Evolutionary conservation across 2,888 invertebrate species (phyloP), one percentile per base, ranked within the genome.

Genomic region (Aradus depressus): DNA sequence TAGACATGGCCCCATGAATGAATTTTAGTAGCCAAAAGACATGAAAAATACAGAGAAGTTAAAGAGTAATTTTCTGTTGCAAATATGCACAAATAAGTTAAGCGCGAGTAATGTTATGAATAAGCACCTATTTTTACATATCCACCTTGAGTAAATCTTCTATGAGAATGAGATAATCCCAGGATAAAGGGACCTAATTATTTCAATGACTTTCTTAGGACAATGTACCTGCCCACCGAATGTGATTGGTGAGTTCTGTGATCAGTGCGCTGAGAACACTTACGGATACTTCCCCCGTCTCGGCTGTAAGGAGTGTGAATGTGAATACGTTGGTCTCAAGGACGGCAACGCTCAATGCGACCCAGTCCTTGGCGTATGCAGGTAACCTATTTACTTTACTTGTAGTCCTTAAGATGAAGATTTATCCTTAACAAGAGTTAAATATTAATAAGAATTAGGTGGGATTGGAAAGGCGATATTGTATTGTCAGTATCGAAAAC

Each of bases 291-390:
- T 98, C 72, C 81, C 86, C 35, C 80, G 92, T 48, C 87, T 91
- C 62, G 98, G 98, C 5, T 98, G 98, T 67, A 89, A 91, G 67
- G 85, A 87, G 57, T 98, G 97, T 66, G 83, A 82, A 63, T 98
- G 98, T 67, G 79, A 88, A 62, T 78, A 80, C 1, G 68, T 83
- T 28, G 98, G 98, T 4, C 89, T 93, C 0, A 68, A 78, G 35
- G 69, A 73, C 57, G 78, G 81, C 28, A 77, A 83, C 58, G 68
- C 87, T 49, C 91, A 93, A 63, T 98, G 98, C 66, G 87, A 97
- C 64, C 73, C 87, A 2, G 72, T 80, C 47, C 87, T 77, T 60
- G 98, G 98, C 8, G 82, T 80, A 60, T 95, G 95, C 72, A 70
- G 72, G 83, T 86, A 66, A 75, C 77, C 69, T n/a, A n/a, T n/a